Evolutionary conservation across 2,888 invertebrate species (phyloP), one percentile per base, ranked within the genome.

Genomic region (Baccha elongata): DNA sequence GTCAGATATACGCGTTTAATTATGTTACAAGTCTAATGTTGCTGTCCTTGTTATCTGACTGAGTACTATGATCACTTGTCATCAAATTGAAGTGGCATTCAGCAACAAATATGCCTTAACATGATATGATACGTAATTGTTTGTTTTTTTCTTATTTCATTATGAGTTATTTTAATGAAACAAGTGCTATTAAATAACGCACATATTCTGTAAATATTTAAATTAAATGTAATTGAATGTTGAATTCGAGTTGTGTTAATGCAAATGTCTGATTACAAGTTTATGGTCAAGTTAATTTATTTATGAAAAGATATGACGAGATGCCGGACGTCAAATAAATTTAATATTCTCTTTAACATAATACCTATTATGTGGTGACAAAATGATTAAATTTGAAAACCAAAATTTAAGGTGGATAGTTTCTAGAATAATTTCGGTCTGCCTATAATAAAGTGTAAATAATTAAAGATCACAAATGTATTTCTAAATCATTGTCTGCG

Each of bases 261-360:
- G 35, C 10, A n/a, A n/a, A n/a, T n/a, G n/a, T 26, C 26, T 4
- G 6, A 10, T 11, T 35, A 3, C 35, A 35, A 35, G 35, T 35
- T 35, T 35, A 35, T 35, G 35, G 21, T 68, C 37, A 65, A 7
- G 48, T 19, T n/a, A n/a, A n/a, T n/a, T 15, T 15, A 65, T 23
- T 15, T 50, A 52, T 50, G 19, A 50, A 23, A 35, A 23, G 7
- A 64, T 64, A 50, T 13, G 48, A 65, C 40, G 29, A 32, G 26
- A 48, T 55, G n/a, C n/a, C n/a, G n/a, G n/a, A n/a, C n/a, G n/a
- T n/a, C n/a, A n/a, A n/a, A n/a, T n/a, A n/a, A n/a, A n/a, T n/a
- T n/a, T n/a, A n/a, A n/a, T n/a, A n/a, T n/a, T n/a, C n/a, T n/a
- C n/a, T n/a, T n/a, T n/a, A n/a, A n/a, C n/a, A n/a, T n/a, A n/a